Conservation (phyloP, 2,888 invertebrate genomes). For the Eustalomyia histrio region DNA sequence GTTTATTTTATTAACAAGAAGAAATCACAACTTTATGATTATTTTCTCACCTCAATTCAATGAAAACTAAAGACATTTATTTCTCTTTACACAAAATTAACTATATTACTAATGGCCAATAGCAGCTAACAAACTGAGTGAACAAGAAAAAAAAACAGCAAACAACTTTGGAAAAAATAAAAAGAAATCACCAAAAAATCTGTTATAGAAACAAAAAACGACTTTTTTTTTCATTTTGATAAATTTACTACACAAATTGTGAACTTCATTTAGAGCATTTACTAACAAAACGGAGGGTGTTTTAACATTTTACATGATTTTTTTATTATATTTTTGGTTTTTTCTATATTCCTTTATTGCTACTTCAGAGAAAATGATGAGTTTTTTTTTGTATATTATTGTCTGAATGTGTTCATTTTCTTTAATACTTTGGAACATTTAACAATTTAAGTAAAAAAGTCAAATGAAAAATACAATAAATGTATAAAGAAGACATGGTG, state of each 20-base stretch:
- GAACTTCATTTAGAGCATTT: constrained; percentile 61
- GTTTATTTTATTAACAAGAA: constrained; percentile 42
- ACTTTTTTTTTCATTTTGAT: constrained; percentile 44
- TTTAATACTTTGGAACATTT: constrained; percentile 51
- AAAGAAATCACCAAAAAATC: constrained; percentile 15
- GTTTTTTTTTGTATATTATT: neutral
- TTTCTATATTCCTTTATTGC: neutral
- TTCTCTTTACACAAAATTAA: constrained; percentile 64
- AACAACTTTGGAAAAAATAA: neutral
- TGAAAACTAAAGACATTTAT: constrained; percentile 56
- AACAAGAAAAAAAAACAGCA: neutral
- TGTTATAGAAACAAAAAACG: constrained; percentile 25
- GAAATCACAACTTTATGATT: constrained; percentile 63
- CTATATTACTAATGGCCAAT: constrained; percentile 58
- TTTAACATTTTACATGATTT: constrained; percentile 37
- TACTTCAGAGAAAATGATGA: constrained; percentile 6
- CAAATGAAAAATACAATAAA: constrained; percentile 63
- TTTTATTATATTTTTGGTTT: too few species aligned
- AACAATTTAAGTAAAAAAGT: constrained; percentile 63
- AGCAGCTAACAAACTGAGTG: constrained; percentile 26
- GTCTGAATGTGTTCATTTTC: constrained; percentile 24
- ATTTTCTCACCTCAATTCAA: constrained; percentile 61
- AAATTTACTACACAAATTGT: constrained; percentile 64
- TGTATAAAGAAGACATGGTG: constrained; percentile 39
- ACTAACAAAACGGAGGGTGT: constrained; percentile 57